Percentiles rank a stretch among this genome's conserved stretches.
Evolutionary conservation across 2,888 invertebrate species (phyloP).

Genomic region (Cheiracanthium punctorium): DNA sequence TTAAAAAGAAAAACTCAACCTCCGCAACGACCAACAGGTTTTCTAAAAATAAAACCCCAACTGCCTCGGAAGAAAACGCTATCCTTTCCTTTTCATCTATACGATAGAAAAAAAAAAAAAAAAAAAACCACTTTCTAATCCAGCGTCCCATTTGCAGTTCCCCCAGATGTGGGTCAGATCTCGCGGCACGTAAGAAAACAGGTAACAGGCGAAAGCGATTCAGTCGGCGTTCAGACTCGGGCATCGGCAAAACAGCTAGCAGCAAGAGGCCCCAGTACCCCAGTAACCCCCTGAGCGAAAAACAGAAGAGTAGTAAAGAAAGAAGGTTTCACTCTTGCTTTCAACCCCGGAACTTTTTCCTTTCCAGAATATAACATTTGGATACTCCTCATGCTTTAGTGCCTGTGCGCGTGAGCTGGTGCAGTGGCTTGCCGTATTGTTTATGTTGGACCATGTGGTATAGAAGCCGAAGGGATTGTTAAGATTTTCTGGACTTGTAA

Average conservation of each 20-base stretch:
- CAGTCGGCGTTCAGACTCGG: background rate
- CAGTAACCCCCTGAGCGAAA: background rate
- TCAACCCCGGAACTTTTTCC: background rate
- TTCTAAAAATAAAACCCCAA: conserved; percentile 2
- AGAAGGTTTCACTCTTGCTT: conserved; percentile 9
- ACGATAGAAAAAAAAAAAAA: too few species aligned
- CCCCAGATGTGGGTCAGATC: conserved; percentile 8
- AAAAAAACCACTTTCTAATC: conserved; percentile 9
- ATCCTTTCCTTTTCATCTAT: conserved; percentile 8
- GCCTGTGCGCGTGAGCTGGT: background rate
- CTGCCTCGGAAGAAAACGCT: conserved; percentile 6
- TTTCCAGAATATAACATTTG: background rate
- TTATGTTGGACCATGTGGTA: background rate
- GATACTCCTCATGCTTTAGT: background rate
- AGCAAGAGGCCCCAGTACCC: background rate
- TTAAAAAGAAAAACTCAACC: background rate
- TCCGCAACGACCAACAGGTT: conserved; percentile 5
- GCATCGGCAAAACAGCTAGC: background rate
- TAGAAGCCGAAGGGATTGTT: background rate
- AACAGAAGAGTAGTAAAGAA: too few species aligned
- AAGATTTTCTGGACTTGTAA: background rate
- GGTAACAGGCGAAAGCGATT: conserved; percentile 10
- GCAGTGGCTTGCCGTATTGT: background rate
- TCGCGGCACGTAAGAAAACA: background rate
- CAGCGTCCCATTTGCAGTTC: conserved; percentile 1